Evolutionary conservation across 2,113 vertebrate species (phyloP).

Genomic region (Coptodon bakossiorum): DNA sequence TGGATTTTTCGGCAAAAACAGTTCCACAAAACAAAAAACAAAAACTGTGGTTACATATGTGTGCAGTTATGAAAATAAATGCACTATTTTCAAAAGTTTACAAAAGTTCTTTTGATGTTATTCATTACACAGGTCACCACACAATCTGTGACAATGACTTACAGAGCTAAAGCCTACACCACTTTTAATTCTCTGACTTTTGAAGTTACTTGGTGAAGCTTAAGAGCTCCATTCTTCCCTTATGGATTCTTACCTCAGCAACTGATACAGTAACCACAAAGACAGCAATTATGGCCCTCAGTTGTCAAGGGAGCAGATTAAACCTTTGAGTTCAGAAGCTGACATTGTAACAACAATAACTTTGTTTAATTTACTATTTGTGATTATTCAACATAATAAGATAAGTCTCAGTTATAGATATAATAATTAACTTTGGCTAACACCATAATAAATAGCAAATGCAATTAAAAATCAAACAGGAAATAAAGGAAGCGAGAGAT

Average conservation of each 20-base stretch:
- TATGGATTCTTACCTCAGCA: background rate
- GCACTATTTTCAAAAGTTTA: background rate
- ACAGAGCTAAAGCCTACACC: background rate
- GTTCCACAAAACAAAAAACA: background rate
- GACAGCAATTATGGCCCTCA: slow-evolving; percentile 52
- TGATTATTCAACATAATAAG: slow-evolving; percentile 33
- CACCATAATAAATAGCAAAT: background rate
- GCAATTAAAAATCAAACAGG: background rate
- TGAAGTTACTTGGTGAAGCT: slow-evolving; percentile 32
- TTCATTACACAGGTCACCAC: background rate
- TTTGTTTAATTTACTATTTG: slow-evolving; percentile 36
- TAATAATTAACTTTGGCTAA: slow-evolving; percentile 38
- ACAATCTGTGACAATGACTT: background rate
- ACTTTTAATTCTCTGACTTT: background rate
- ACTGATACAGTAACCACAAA: slow-evolving; percentile 45
- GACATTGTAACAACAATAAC: slow-evolving; percentile 28
- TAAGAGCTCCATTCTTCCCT: background rate
- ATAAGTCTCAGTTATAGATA: slow-evolving; percentile 13
- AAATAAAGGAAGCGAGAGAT: background rate
- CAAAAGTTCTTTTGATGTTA: background rate
- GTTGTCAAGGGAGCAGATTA: slow-evolving; percentile 37
- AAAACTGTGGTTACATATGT: background rate
- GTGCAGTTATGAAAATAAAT: background rate
- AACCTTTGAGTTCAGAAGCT: slow-evolving; percentile 41
- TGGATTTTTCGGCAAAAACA: background rate